Evolutionary conservation across 2,113 vertebrate species (phyloP).

Genomic region (Ranitomeya imitator): DNA sequence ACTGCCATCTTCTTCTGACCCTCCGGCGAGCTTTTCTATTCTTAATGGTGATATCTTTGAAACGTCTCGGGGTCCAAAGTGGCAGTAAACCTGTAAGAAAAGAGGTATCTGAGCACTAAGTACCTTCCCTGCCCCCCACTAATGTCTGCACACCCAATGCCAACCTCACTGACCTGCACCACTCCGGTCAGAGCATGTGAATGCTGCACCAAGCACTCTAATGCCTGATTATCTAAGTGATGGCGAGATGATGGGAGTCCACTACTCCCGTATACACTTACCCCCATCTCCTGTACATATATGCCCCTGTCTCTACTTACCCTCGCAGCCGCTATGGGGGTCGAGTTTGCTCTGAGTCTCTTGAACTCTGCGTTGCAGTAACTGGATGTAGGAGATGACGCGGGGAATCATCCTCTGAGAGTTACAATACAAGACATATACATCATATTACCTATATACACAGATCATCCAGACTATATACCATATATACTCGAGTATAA

Average conservation of each 20-base stretch:
- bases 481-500: too few species aligned
- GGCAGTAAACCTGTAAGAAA: not conserved
- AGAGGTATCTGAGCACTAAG: too few species aligned
- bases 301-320: not conserved
- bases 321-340: not conserved
- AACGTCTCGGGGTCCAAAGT: not conserved
- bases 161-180: not conserved
- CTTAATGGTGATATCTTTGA: not conserved
- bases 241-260: too few species aligned
- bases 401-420: slow-evolving; percentile 1
- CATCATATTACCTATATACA: not conserved
- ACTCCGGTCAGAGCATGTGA: not conserved
- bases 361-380: slow-evolving; percentile 19
- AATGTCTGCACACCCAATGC: not conserved
- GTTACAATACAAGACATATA: not conserved
- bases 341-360: not conserved
- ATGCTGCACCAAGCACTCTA: not conserved
- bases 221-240: not conserved
- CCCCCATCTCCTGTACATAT: not conserved
- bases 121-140: not conserved
- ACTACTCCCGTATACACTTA: not conserved
- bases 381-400: slow-evolving; percentile 44
- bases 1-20: not conserved
- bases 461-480: not conserved
- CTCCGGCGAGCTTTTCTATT: not conserved